These are phyloP conservation scores for Halictus ligatus DNA, from an alignment of 2,888 invertebrate genomes.

Conservation along the genomic window DNA sequence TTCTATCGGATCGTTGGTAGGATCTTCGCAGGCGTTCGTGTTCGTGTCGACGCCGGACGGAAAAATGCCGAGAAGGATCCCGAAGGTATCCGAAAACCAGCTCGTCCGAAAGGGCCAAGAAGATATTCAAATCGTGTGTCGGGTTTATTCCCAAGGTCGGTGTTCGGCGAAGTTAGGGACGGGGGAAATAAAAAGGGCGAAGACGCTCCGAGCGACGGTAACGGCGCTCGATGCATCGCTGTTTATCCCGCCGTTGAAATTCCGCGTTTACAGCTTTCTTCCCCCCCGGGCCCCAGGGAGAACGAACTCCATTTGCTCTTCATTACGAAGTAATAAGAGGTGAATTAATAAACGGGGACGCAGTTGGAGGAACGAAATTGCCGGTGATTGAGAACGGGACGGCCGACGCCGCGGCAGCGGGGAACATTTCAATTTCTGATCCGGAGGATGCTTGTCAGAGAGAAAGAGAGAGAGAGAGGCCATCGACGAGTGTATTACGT, in stretches of 20 bases:
- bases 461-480: too few species aligned
- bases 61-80: constrained; percentile 4
- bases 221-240: constrained; percentile 47
- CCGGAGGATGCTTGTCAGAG: constrained; percentile 12
- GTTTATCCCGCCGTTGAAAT: constrained; percentile 43
- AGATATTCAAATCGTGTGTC: background rate
- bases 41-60: background rate
- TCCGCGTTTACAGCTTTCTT: constrained; percentile 52
- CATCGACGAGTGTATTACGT: background rate
- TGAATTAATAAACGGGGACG: constrained; percentile 61
- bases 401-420: background rate
- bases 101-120: constrained; percentile 9
- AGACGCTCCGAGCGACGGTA: background rate
- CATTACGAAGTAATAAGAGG: constrained; percentile 62
- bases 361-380: constrained; percentile 22
- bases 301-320: constrained; percentile 67
- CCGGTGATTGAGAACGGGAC: constrained; percentile 1
- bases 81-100: background rate
- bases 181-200: background rate
- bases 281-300: constrained; percentile 35
- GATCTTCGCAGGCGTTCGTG: background rate
- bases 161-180: background rate
- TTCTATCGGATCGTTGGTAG: background rate
- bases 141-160: constrained; percentile 20
- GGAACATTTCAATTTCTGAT: constrained; percentile 34